These are phyloP conservation scores for Axis porcinus DNA, from an alignment of 2,113 vertebrate species.

Conservation along the genomic window DNA sequence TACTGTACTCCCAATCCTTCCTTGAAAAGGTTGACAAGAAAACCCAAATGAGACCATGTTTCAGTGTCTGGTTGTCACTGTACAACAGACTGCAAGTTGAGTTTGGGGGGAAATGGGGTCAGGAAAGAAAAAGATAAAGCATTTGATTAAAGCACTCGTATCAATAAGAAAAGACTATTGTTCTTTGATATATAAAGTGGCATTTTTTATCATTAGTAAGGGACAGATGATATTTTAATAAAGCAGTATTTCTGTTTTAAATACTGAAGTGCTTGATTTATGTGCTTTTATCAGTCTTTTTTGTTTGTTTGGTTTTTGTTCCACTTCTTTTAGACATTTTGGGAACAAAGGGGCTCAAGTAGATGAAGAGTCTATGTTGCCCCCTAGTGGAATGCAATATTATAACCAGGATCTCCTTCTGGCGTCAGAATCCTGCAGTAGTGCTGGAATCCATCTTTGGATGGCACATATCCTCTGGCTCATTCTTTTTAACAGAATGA, in stretches of 20 bases:
- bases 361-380: background rate
- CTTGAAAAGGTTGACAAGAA: constrained; percentile 71
- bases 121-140: background rate
- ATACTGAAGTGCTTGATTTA: background rate
- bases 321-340: background rate
- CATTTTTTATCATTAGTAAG: background rate
- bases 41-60: constrained; percentile 52
- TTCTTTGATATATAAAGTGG: background rate
- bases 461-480: background rate
- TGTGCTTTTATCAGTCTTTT: background rate
- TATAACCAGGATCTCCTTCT: background rate
- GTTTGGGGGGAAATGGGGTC: background rate
- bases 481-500: background rate
- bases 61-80: constrained; percentile 39
- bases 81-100: background rate
- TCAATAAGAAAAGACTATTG: background rate
- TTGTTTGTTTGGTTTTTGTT: background rate
- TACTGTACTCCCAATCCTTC: constrained; percentile 9
- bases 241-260: background rate
- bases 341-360: background rate
- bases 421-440: background rate
- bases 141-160: background rate
- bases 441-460: background rate
- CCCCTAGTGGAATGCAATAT: background rate
- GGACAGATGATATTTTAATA: background rate